Evolutionary conservation across 1,140 invertebrate genomes (phyloP).

Genomic region (Bombus superbus): DNA sequence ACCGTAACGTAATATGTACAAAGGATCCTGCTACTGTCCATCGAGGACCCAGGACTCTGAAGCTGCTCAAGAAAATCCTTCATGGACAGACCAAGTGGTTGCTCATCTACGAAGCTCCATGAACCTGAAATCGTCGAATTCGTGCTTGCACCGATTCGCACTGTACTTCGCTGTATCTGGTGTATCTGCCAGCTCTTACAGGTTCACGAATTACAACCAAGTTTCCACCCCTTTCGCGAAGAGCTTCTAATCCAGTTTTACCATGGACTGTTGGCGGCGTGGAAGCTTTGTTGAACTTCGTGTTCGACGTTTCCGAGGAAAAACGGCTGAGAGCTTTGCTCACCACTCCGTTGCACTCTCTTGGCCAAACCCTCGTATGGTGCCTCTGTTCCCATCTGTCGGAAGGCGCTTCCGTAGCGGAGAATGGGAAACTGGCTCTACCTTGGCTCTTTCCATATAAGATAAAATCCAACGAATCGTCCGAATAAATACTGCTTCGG

Average conservation of each 20-base stretch:
- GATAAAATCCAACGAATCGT: slow-evolving; percentile 83
- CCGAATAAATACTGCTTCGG: slow-evolving; percentile 84
- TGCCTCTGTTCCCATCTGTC: slow-evolving; percentile 75
- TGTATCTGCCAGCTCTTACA: slow-evolving; percentile 81
- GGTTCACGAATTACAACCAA: slow-evolving; percentile 84
- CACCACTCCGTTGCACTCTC: slow-evolving; percentile 82
- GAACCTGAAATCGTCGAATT: slow-evolving; percentile 82
- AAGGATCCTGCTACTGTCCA: not conserved
- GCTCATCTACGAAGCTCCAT: slow-evolving; percentile 76
- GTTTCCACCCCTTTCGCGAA: slow-evolving; percentile 80
- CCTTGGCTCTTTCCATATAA: slow-evolving; percentile 79
- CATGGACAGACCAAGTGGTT: not conserved
- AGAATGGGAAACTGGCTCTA: slow-evolving; percentile 78
- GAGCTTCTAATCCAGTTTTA: slow-evolving; percentile 76
- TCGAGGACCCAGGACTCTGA: not conserved
- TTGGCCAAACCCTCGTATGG: slow-evolving; percentile 77
- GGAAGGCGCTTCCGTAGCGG: slow-evolving; percentile 66
- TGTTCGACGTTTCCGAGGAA: slow-evolving; percentile 65
- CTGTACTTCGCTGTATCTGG: slow-evolving; percentile 83
- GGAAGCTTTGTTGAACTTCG: slow-evolving; percentile 36
- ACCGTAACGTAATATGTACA: slow-evolving; percentile 52
- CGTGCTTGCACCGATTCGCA: slow-evolving; percentile 84
- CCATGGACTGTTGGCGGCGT: slow-evolving; percentile 55
- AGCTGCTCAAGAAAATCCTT: slow-evolving; percentile 6
- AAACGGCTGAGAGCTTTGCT: slow-evolving; percentile 83